These are phyloP conservation scores for Trichechus manatus DNA, from an alignment of 2,113 vertebrate species.

Conservation along the genomic window DNA sequence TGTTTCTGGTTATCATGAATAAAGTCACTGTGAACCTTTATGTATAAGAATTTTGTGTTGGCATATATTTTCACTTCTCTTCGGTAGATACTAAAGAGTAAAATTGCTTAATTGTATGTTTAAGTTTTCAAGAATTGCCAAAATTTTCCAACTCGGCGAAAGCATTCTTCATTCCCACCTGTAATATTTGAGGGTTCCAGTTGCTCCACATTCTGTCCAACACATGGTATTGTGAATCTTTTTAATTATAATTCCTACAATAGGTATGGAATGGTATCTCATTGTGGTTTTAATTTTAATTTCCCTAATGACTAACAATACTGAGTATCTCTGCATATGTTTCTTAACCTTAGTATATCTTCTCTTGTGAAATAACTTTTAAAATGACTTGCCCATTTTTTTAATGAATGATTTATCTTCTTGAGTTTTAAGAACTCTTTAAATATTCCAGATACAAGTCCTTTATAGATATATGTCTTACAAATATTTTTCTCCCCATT, in stretches of 20 bases:
- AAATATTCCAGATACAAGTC: neutral
- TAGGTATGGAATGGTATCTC: neutral
- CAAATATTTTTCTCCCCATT: conserved; percentile 10
- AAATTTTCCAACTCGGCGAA: neutral
- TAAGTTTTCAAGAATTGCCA: neutral
- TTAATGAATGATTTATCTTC: neutral
- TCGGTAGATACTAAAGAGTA: neutral
- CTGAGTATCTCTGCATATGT: neutral
- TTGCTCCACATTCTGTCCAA: neutral
- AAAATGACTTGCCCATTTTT: neutral
- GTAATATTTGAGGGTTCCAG: neutral
- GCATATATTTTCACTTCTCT: neutral
- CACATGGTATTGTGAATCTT: neutral
- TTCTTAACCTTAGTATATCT: neutral
- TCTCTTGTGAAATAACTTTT: neutral
- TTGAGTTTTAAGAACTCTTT: conserved; percentile 34
- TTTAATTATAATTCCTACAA: neutral
- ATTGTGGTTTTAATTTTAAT: neutral
- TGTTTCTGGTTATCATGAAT: neutral
- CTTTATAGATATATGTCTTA: neutral
- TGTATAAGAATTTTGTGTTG: neutral
- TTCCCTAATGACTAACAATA: neutral
- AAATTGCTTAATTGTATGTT: neutral
- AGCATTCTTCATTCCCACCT: neutral
- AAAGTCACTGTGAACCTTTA: neutral